Evolutionary conservation across 35 echinoderm and acorn worm species (phyloP).

Genomic region (Holothuria glaberrima): DNA sequence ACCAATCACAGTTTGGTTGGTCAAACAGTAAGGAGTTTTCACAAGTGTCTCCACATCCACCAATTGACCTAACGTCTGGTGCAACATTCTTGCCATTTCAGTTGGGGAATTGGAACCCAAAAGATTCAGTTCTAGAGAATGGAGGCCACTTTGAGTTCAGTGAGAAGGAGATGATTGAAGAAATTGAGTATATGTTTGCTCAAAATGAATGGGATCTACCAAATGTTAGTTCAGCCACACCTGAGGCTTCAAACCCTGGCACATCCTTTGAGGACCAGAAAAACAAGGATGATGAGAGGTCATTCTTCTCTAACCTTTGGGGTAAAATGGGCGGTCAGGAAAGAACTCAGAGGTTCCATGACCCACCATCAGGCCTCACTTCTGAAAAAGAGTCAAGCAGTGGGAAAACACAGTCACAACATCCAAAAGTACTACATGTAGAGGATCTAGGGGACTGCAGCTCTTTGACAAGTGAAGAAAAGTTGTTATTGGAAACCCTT

Average conservation of each 20-base stretch:
- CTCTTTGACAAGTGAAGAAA: conserved; percentile 15
- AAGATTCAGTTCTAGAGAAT: not conserved
- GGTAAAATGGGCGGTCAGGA: not conserved
- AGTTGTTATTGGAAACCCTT: not conserved
- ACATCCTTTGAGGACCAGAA: not conserved
- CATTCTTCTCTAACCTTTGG: not conserved
- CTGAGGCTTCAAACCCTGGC: not conserved
- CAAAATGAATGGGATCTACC: conserved; percentile 35
- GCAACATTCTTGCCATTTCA: not conserved
- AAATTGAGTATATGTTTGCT: not conserved
- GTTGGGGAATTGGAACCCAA: not conserved
- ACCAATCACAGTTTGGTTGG: not conserved
- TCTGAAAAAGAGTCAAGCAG: not conserved
- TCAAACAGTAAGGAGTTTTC: not conserved
- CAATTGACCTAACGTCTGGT: not conserved
- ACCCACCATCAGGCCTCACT: not conserved
- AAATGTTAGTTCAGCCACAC: not conserved
- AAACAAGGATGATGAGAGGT: not conserved
- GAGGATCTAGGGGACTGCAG: conserved; percentile 24
- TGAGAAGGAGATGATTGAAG: not conserved
- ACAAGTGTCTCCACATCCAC: not conserved
- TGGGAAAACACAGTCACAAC: not conserved
- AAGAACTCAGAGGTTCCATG: not conserved
- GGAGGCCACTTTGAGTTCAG: not conserved
- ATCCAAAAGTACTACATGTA: not conserved